Evolutionary conservation across 2,888 invertebrate species (phyloP), one percentile per base, ranked within the genome.

Genomic region (Leuctra nigra): DNA sequence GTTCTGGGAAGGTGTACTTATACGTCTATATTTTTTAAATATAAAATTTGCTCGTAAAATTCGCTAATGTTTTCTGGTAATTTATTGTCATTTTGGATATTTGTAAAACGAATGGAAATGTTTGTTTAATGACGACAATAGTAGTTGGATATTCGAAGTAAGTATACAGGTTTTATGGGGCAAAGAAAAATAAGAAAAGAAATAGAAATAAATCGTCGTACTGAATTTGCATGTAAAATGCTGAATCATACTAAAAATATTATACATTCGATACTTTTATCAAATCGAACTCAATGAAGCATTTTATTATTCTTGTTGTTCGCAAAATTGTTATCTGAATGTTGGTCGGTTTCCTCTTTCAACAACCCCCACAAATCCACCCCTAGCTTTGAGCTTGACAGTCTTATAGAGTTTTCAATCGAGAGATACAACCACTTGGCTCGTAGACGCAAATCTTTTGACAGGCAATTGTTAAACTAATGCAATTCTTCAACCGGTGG

Each of bases 291-390:
- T 23, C 50, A 50, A 16, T 22, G 18, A 18, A 35, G 35, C 50
- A 35, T 50, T 50, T 50, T 50, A 50, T 50, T 50, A 50, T 50
- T 33, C 50, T 50, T 35, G 50, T 50, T 50, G 50, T 50, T 50
- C 33, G 35, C 33, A n/a, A 50, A 50, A 50, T 48, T 48, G 48
- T 48, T 33, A 18, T 41, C 20, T 16, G 35, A 35, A 50, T 50
- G 7, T 33, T 35, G 33, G 18, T 9, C 33, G 18, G 50, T 23
- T 50, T 50, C 50, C 50, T 50, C 14, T 22, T 14, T 38, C n/a
- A n/a, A 35, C 50, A 50, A 35, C 7, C 35, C 50, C 16, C 16
- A 13, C 20, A 18, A 1, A 13, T 20, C 35, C 33, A 13, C 16
- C 44, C 35, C 18, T 35, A 18, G 18, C 50, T 50, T 50, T 50